Conservation (phyloP, 2,888 invertebrate species). For the Hyalella azteca region DNA sequence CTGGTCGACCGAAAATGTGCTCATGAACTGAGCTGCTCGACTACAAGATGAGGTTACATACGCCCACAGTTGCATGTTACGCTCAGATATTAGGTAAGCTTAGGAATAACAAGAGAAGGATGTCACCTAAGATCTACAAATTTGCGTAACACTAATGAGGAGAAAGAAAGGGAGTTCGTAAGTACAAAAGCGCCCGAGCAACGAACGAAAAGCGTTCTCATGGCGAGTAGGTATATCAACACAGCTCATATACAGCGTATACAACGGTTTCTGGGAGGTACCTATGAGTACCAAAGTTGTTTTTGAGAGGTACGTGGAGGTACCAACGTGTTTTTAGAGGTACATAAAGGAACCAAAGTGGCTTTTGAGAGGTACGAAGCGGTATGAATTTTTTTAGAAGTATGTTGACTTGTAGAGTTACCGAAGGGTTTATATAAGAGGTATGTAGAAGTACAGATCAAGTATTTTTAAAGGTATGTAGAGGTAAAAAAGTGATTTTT, state of each 20-base stretch:
- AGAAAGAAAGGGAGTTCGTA: slow-evolving; percentile 23
- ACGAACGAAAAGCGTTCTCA: neutral
- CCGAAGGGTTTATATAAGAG: too few species aligned
- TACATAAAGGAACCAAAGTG: too few species aligned
- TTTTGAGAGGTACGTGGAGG: too few species aligned
- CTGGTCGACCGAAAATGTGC: too few species aligned
- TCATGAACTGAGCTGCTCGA: too few species aligned
- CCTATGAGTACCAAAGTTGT: neutral
- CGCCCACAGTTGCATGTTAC: neutral
- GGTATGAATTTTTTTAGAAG: too few species aligned
- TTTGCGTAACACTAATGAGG: slow-evolving; percentile 23
- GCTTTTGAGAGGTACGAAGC: too few species aligned
- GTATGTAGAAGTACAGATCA: too few species aligned
- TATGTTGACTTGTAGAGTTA: too few species aligned
- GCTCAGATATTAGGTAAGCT: slow-evolving; percentile 7
- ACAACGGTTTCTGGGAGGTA: slow-evolving; percentile 22
- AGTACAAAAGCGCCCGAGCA: slow-evolving; percentile 7
- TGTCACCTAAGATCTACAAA: slow-evolving; percentile 23
- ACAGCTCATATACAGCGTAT: slow-evolving; percentile 40
- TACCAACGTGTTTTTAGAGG: too few species aligned
- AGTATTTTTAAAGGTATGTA: too few species aligned
- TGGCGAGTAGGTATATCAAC: neutral
- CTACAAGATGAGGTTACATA: too few species aligned
- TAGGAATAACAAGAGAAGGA: slow-evolving; percentile 32
- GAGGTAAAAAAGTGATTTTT: neutral